Percentiles rank a stretch among this genome's conserved stretches.
These are phyloP conservation scores for Malurus melanocephalus DNA, from an alignment of 2,113 vertebrate species.

Conservation along the genomic window DNA sequence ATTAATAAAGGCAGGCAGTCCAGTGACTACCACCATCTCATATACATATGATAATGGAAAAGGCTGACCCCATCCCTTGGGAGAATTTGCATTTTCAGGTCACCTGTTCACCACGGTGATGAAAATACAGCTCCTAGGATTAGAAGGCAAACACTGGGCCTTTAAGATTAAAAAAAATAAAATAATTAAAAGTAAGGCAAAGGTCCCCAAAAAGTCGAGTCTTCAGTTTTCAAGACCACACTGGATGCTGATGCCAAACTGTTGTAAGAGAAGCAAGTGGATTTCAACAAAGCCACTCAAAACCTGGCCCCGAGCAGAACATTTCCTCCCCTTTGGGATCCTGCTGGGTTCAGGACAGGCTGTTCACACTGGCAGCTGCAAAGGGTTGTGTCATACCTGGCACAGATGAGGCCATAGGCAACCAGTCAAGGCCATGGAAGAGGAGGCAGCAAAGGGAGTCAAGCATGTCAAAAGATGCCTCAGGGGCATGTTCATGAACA, in stretches of 20 bases:
- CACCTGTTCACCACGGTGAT: not conserved
- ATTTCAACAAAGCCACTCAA: not conserved
- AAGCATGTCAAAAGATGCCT: not conserved
- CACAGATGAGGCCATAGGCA: not conserved
- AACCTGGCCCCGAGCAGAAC: not conserved
- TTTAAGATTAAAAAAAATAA: not conserved
- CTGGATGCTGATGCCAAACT: not conserved
- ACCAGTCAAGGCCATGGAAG: not conserved
- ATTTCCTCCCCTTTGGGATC: not conserved
- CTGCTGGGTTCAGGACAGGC: not conserved
- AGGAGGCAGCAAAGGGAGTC: not conserved
- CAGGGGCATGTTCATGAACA: not conserved
- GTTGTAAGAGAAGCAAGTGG: not conserved
- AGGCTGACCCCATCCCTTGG: not conserved
- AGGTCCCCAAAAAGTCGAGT: not conserved
- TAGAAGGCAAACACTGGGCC: not conserved
- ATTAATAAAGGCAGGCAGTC: not conserved
- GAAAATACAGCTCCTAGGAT: not conserved
- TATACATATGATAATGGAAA: not conserved
- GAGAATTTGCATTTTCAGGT: not conserved
- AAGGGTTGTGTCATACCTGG: constrained; percentile 37
- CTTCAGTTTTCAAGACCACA: not conserved
- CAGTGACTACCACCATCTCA: not conserved
- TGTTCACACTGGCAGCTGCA: not conserved
- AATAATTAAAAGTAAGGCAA: not conserved